phyloP scores from a whole-genome alignment of 1,140 invertebrate species.

The Phenacoccus solenopsis region DNA sequence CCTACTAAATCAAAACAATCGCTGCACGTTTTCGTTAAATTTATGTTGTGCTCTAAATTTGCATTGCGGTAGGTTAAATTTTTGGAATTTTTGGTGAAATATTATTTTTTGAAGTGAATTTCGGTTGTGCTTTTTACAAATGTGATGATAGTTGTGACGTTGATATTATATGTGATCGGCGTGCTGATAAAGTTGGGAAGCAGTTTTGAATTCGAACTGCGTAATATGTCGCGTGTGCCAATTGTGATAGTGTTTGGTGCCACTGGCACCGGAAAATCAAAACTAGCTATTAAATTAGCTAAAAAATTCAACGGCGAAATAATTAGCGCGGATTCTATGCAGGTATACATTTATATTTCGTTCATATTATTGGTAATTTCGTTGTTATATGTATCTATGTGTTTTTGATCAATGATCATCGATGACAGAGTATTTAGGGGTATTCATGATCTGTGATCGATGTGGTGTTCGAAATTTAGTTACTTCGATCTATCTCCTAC shows the following conservation, averaged over 20 bases:
- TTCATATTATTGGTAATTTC: neutral
- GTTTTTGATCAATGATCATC: too few species aligned
- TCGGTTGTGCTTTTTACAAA: too few species aligned
- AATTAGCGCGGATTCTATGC: conserved; percentile 98
- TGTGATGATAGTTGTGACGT: too few species aligned
- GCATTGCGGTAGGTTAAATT: neutral
- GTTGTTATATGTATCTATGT: too few species aligned
- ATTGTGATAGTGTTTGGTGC: conserved; percentile 84
- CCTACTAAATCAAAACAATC: too few species aligned
- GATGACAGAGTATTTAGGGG: too few species aligned
- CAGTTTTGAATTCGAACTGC: neutral
- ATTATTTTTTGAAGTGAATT: neutral
- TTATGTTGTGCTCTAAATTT: neutral
- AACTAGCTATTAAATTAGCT: conserved; percentile 83
- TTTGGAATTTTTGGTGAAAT: neutral
- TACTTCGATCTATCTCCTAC: too few species aligned
- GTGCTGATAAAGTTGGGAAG: neutral
- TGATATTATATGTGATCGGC: too few species aligned
- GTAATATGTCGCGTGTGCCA: conserved; percentile 34
- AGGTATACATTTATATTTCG: conserved; percentile 46
- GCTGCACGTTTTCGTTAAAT: neutral
- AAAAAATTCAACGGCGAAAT: conserved; percentile 84
- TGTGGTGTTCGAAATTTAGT: too few species aligned
- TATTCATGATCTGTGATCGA: too few species aligned
- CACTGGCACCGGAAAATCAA: conserved; percentile 94